These are phyloP conservation scores for Melanocharis versteri DNA, from an alignment of 2,113 vertebrate species.

Conservation along the genomic window DNA sequence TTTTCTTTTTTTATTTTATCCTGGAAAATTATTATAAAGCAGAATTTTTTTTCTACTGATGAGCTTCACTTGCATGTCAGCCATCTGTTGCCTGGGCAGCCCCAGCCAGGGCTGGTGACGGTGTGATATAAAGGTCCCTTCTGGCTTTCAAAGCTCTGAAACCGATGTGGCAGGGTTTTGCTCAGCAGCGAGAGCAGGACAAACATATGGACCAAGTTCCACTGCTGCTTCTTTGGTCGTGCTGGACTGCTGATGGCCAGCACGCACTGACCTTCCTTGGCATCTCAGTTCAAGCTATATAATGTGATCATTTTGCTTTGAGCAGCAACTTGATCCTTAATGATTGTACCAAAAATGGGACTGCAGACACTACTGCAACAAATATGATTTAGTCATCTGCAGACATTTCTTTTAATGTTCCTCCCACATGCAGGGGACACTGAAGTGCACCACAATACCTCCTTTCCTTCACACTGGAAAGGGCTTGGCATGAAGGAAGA, in stretches of 20 bases:
- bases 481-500: not conserved
- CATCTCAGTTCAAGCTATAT: not conserved
- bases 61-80: slow-evolving; percentile 16
- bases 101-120: not conserved
- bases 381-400: not conserved
- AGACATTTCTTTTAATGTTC: not conserved
- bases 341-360: not conserved
- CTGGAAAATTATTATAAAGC: not conserved
- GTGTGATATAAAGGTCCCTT: slow-evolving; percentile 18
- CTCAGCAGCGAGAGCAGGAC: not conserved
- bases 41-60: not conserved
- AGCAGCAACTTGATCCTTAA: not conserved
- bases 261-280: not conserved
- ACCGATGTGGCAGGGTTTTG: not conserved
- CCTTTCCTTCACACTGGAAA: not conserved
- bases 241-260: not conserved
- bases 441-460: not conserved
- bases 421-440: not conserved
- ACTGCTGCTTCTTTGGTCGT: not conserved
- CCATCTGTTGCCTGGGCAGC: slow-evolving; percentile 47
- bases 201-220: not conserved
- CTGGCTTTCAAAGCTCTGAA: slow-evolving; percentile 37
- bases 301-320: not conserved
- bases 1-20: not conserved
- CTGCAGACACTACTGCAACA: not conserved